Evolutionary conservation across 2,797 vertebrate genomes (phyloP), one percentile per base, ranked within the genome.

Genomic region (Peromyscus aztecus): DNA sequence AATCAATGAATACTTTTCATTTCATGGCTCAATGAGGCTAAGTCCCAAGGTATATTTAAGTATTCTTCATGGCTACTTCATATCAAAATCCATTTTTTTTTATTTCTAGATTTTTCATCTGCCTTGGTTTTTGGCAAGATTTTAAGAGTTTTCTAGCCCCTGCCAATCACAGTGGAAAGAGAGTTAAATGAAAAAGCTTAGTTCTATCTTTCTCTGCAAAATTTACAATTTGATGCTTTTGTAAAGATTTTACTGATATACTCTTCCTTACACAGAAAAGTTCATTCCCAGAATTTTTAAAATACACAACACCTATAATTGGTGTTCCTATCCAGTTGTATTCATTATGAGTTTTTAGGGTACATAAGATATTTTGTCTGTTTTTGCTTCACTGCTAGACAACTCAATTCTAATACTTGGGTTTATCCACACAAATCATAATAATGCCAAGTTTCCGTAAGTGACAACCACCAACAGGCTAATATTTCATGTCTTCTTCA

Each of bases 1-100:
- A 96, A 94, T 95, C 94, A 95, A 81, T 84, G 16, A 21, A 46
- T 85, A 63, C 40, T 94, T 91, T 94, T 94, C 34, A 87, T 71
- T 95, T 94, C 19, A 46, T 89, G 43, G 43, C 9, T 77, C 27
- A 83, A 21, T 55, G 61, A 80, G 83, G 57, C 27, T 76, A 90
- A 78, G 6, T 87, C 75, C 61, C 49, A 55, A 83, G 46, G 12
- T 91, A 49, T 61, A 71, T 82, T 86, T 92, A 31, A 86, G 1
- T 73, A 16, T 84, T 43, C 46, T 88, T 89, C 78, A 31, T 89
- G 46, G 63, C 27, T 69, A 73, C 96, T 94, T 93, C 78, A 90
- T 69, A 63, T 16, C 61, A 52, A 23, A 63, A 63, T 93, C 57
- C 71, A 49, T 8, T 71, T 46, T 59, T 73, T 11, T 69, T 11